Conservation (phyloP, 2,113 vertebrate species). For the Dipodomys stephensi region DNA sequence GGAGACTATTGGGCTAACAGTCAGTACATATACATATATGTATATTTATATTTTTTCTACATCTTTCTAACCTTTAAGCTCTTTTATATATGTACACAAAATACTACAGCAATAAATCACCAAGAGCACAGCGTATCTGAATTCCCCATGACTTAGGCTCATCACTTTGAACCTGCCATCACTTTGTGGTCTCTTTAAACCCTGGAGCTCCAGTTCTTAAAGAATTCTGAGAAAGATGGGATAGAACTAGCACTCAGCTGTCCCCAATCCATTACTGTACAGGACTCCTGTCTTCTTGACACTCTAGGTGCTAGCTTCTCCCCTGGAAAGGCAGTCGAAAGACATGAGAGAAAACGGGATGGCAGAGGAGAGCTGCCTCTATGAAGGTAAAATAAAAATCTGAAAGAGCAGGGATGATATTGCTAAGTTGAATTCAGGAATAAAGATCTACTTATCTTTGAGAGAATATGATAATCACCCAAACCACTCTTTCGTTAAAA, state of each 20-base stretch:
- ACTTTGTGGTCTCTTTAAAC: neutral
- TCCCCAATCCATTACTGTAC: constrained; percentile 19
- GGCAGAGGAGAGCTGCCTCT: neutral
- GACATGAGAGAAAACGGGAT: constrained; percentile 49
- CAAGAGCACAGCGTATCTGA: neutral
- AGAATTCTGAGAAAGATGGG: neutral
- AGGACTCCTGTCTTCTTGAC: neutral
- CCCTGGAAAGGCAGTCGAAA: neutral
- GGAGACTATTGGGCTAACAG: no score
- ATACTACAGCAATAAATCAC: neutral
- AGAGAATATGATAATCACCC: constrained; percentile 62
- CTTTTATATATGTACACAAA: neutral
- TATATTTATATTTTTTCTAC: neutral
- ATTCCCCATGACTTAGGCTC: neutral
- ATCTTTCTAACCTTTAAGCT: neutral
- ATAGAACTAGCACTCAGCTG: accelerated
- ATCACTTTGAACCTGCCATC: neutral
- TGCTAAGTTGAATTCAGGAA: constrained; percentile 64
- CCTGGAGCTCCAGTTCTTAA: neutral
- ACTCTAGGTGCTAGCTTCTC: constrained; percentile 39
- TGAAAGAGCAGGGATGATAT: constrained; percentile 62
- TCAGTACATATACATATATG: no score
- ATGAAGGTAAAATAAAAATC: constrained; percentile 56
- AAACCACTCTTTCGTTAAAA: constrained; percentile 39
- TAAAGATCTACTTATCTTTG: constrained; percentile 53